A percentile compares a stretch with the other conserved stretches of the same genome.
Evolutionary conservation across 1,140 invertebrate species (phyloP).

Genomic region (Trissolcus basalis): DNA sequence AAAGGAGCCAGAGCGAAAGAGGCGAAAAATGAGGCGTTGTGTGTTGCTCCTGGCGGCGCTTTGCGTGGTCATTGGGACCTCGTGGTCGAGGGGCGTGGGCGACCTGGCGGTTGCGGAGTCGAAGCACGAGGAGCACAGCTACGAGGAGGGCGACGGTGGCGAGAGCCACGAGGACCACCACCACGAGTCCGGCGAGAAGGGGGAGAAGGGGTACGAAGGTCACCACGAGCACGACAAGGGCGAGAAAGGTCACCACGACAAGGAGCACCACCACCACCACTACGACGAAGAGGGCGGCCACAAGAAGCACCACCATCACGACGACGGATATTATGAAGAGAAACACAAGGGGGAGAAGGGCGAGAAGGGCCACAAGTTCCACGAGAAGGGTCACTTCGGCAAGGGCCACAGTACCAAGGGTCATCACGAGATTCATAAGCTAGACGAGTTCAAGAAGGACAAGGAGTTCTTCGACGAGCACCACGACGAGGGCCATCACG

Average conservation of each 20-base stretch:
- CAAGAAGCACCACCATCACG: constrained; percentile 82
- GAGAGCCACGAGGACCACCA: constrained; percentile 77
- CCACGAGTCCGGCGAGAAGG: constrained; percentile 77
- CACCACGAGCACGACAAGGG: constrained; percentile 81
- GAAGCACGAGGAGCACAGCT: constrained; percentile 51
- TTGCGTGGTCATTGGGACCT: constrained; percentile 23
- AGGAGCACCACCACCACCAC: constrained; percentile 81
- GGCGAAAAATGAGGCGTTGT: constrained; percentile 13
- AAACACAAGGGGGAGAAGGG: constrained; percentile 79
- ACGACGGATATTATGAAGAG: constrained; percentile 80
- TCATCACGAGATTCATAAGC: constrained; percentile 81
- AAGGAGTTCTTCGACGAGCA: constrained; percentile 87
- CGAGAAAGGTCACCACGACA: constrained; percentile 81
- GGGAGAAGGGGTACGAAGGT: constrained; percentile 75
- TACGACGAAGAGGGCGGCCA: constrained; percentile 81
- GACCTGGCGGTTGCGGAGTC: constrained; percentile 68
- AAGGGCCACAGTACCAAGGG: constrained; percentile 83
- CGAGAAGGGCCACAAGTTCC: constrained; percentile 81
- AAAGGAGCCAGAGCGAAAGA: constrained; percentile 10
- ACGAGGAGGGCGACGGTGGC: constrained; percentile 78
- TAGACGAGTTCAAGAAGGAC: constrained; percentile 83
- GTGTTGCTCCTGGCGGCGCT: constrained; percentile 21
- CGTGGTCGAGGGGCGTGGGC: constrained; percentile 43
- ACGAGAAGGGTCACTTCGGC: constrained; percentile 81
- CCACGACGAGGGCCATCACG: constrained; percentile 87